Evolutionary conservation across 2,797 vertebrate species (phyloP).

Genomic region (Gymnoscopelus microlampas): DNA sequence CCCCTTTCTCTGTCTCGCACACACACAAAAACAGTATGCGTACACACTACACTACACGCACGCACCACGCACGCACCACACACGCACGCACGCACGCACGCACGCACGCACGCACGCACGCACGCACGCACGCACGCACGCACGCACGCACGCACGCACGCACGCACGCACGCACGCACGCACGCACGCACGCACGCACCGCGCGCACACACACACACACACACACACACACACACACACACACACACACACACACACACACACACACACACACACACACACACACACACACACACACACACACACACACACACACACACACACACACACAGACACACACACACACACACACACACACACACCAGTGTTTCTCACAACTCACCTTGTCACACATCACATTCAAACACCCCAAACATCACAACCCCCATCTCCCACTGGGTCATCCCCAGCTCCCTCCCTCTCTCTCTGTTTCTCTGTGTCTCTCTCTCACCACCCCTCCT

Average conservation of each 20-base stretch:
- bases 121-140: background rate
- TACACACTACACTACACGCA: too few relatives aligned
- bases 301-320: too few relatives aligned
- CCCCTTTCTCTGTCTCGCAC: too few relatives aligned
- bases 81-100: too few relatives aligned
- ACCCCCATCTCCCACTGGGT: conserved; percentile 43
- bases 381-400: conserved; percentile 38
- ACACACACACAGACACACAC: conserved; percentile 8
- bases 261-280: too few relatives aligned
- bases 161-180: conserved; percentile 11
- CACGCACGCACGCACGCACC: too few relatives aligned
- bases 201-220: too few relatives aligned
- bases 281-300: too few relatives aligned
- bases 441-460: conserved; percentile 20
- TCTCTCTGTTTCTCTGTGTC: conserved; percentile 38
- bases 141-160: conserved; percentile 15
- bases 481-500: conserved; percentile 23
- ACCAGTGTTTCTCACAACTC: conserved; percentile 25
- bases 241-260: background rate
- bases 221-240: background rate
- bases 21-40: too few relatives aligned
- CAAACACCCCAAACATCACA: conserved; percentile 45
- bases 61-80: too few relatives aligned
- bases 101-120: too few relatives aligned
- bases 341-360: conserved; percentile 18